phyloP scores from a whole-genome alignment of 2,888 invertebrate genomes.

The Ashinkailepas kermadecensis region DNA sequence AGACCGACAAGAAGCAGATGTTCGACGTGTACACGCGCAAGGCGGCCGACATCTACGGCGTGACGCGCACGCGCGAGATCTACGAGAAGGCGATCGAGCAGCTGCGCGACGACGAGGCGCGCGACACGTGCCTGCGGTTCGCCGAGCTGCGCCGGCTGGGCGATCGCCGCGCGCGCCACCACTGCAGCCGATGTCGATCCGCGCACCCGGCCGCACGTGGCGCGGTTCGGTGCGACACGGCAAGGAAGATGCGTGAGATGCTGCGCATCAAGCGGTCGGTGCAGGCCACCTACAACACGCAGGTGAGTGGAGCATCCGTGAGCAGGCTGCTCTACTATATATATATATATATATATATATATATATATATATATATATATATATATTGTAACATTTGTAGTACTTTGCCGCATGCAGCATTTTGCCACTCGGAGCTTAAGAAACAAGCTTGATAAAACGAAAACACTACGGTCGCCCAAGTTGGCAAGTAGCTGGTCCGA shows the following conservation, averaged over 20 bases:
- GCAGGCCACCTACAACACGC: conserved; percentile 96
- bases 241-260: conserved; percentile 99
- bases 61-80: conserved; percentile 92
- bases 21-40: conserved; percentile 98
- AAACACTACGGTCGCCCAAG: too few relatives aligned
- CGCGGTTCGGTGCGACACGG: conserved; percentile 96
- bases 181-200: conserved; percentile 98
- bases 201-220: conserved; percentile 80
- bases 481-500: too few relatives aligned
- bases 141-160: conserved; percentile 96
- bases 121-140: conserved; percentile 94
- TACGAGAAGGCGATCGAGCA: conserved; percentile 97
- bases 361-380: too few relatives aligned
- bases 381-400: too few relatives aligned
- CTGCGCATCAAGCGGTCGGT: conserved; percentile 93
- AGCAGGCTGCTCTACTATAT: too few relatives aligned
- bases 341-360: too few relatives aligned
- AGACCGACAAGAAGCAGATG: conserved; percentile 84
- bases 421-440: too few relatives aligned
- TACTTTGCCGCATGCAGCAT: too few relatives aligned
- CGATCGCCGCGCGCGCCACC: conserved; percentile 94
- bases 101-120: conserved; percentile 77
- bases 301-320: conserved; percentile 44
- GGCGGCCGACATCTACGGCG: conserved; percentile 94
- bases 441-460: too few relatives aligned